Percentiles rank a stretch among this genome's conserved stretches.
These are phyloP conservation scores for Ennomos fuscantarius DNA, from an alignment of 2,888 invertebrate genomes.

Conservation along the genomic window DNA sequence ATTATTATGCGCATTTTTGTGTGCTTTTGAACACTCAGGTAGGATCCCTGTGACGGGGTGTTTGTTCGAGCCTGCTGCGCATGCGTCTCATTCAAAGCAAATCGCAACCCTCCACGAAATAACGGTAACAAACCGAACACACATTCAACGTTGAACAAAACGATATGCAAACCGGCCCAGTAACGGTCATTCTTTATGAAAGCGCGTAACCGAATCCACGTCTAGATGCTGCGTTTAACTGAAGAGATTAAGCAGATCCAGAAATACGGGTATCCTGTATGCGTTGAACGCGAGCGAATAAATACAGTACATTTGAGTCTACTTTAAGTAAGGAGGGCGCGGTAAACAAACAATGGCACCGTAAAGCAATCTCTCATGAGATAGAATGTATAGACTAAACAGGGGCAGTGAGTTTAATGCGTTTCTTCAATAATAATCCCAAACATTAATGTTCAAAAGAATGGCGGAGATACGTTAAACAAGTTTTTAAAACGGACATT, in stretches of 20 bases:
- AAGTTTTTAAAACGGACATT: slow-evolving; percentile 12
- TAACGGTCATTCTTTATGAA: slow-evolving; percentile 59
- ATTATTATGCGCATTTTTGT: slow-evolving; percentile 24
- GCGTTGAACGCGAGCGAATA: slow-evolving; percentile 19
- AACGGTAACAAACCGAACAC: slow-evolving; percentile 64
- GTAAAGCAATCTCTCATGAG: slow-evolving; percentile 62
- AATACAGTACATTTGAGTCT: slow-evolving; percentile 31
- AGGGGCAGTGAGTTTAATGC: slow-evolving; percentile 63
- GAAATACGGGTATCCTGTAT: slow-evolving; percentile 25
- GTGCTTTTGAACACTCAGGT: slow-evolving; percentile 44
- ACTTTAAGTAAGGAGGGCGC: slow-evolving; percentile 52
- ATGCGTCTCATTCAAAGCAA: slow-evolving; percentile 57
- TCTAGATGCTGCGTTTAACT: slow-evolving; percentile 42
- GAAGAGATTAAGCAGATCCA: slow-evolving; percentile 30
- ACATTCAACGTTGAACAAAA: slow-evolving; percentile 47
- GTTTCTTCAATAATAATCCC: slow-evolving; percentile 46
- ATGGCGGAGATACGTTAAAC: slow-evolving; percentile 18
- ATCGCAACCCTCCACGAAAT: slow-evolving; percentile 61
- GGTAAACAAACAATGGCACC: slow-evolving; percentile 61
- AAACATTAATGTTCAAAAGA: slow-evolving; percentile 30
- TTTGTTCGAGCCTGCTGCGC: slow-evolving; percentile 48
- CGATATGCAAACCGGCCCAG: slow-evolving; percentile 60
- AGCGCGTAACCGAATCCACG: slow-evolving; percentile 31
- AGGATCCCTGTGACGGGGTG: slow-evolving; percentile 41
- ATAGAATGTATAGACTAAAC: slow-evolving; percentile 66